phyloP scores from a whole-genome alignment of 2,797 vertebrate genomes.

The Dallia pectoralis region DNA sequence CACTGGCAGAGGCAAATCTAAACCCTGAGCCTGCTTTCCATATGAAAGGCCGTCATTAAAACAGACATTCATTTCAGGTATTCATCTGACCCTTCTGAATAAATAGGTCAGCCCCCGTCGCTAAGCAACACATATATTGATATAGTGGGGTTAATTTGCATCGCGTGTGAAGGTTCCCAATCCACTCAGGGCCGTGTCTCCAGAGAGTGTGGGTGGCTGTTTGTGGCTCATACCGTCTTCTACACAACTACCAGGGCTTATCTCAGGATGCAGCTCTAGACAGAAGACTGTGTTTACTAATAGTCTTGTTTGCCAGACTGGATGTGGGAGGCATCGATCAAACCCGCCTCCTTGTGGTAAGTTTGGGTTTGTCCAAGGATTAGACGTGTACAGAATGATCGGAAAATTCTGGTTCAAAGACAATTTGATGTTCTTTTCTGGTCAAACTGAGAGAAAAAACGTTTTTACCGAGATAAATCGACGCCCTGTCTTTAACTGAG shows the following conservation, averaged over 20 bases:
- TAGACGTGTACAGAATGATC: neutral
- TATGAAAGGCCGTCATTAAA: constrained; percentile 67
- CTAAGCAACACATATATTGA: constrained; percentile 62
- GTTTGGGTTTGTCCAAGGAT: neutral
- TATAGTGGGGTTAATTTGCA: constrained; percentile 33
- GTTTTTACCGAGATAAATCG: too few relatives aligned
- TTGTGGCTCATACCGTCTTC: constrained; percentile 10
- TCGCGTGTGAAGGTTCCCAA: constrained; percentile 38
- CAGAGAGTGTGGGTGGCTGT: constrained; percentile 25
- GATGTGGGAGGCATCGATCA: neutral
- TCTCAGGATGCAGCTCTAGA: constrained; percentile 5
- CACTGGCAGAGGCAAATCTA: constrained; percentile 33
- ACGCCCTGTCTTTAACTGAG: too few relatives aligned
- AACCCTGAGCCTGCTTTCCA: constrained; percentile 64
- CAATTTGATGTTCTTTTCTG: too few relatives aligned
- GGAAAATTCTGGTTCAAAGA: too few relatives aligned
- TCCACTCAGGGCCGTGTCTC: constrained; percentile 24
- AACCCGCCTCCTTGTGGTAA: constrained; percentile 7
- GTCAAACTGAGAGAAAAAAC: too few relatives aligned
- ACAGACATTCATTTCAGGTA: constrained; percentile 67
- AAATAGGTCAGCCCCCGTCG: constrained; percentile 38
- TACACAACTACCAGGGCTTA: constrained; percentile 18
- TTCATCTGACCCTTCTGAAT: constrained; percentile 60
- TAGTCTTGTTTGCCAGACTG: neutral
- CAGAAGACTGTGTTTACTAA: constrained; percentile 24